Base-by-base conservation (phyloP, 2,888 invertebrate species). In the Pandemis heparana region DNA sequence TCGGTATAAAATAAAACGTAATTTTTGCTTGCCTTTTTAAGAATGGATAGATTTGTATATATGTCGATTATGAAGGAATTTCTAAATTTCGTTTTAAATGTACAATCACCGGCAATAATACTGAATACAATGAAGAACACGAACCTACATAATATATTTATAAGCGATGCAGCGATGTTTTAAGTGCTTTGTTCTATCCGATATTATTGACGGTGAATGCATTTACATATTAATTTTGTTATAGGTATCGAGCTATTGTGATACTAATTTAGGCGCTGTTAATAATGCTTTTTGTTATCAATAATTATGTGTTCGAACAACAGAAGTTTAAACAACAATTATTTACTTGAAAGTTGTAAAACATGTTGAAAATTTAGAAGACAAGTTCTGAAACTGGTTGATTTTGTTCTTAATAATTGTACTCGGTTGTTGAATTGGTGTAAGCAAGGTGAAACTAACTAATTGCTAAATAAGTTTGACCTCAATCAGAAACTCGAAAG, bases 321-420 rank as follows among this genome's bases (percentile, higher is more conserved):
- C 16, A 0, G 9, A 53, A 53, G 18, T 53, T 53, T 53, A 16
- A 56, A 14, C 38, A 62, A 39, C 41, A 62, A 62, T 41, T 39
- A 41, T 62, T 62, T 62, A 62, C 56, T 12, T 23, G 56, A 23
- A 56, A 18, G 23, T 23, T 56, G 56, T 56, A 56, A 56, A 56
- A 56, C 56, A 56, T 23, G 9, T 56, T 23, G 56, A 56, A 56
- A 23, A 56, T 56, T 56, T 23, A 56, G 23, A 56, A 23, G 56
- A 56, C 56, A 56, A 56, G 56, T 56, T 56, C 23, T 56, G 56
- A 12, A 56, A 56, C 56, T 6, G 23, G 56, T n/a, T 23, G 56
- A 56, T 56, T 56, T 56, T 56, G 56, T 56, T 56, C 56, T 56
- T 56, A 23, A 56, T 23, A 23, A 56, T 56, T 56, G 23, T 56